Percentiles rank a stretch among this genome's conserved stretches.
These are phyloP conservation scores for Neoitamus cyanurus DNA, from an alignment of 2,888 invertebrate species.

Conservation along the genomic window DNA sequence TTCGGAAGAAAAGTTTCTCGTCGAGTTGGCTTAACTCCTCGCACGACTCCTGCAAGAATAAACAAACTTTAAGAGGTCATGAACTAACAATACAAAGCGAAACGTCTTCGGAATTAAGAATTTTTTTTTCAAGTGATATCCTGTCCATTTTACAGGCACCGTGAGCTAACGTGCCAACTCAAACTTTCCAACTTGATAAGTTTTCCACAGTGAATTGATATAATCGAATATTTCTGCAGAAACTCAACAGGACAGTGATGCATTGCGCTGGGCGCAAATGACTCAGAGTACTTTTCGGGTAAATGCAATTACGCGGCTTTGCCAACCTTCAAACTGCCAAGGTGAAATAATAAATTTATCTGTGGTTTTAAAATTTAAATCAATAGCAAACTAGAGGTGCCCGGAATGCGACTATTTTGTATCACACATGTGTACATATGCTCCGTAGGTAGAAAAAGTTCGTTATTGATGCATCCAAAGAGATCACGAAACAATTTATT, in stretches of 20 bases:
- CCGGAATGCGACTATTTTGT: too few relatives aligned
- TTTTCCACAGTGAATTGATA: slow-evolving; percentile 11
- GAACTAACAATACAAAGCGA: slow-evolving; percentile 41
- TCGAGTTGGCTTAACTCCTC: slow-evolving; percentile 27
- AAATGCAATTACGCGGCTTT: neutral
- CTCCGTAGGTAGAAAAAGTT: too few relatives aligned
- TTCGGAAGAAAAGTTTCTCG: slow-evolving; percentile 33
- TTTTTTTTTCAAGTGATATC: slow-evolving; percentile 18
- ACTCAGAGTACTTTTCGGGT: neutral
- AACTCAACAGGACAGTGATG: slow-evolving; percentile 11
- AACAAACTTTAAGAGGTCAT: slow-evolving; percentile 45
- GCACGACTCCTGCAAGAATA: slow-evolving; percentile 40
- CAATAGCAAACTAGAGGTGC: too few relatives aligned
- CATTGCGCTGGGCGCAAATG: neutral
- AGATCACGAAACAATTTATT: too few relatives aligned
- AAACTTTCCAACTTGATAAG: slow-evolving; percentile 20
- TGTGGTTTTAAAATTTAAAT: neutral
- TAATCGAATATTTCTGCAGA: slow-evolving; percentile 33
- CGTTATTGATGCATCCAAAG: too few relatives aligned
- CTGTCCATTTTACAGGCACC: slow-evolving; percentile 33
- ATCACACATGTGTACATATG: too few relatives aligned
- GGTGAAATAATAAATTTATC: neutral
- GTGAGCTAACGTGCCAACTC: slow-evolving; percentile 33
- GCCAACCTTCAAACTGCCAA: neutral
- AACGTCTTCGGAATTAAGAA: slow-evolving; percentile 42